Base-by-base conservation (phyloP, 23 tunicate species). In the Oikopleura dioica region DNA sequence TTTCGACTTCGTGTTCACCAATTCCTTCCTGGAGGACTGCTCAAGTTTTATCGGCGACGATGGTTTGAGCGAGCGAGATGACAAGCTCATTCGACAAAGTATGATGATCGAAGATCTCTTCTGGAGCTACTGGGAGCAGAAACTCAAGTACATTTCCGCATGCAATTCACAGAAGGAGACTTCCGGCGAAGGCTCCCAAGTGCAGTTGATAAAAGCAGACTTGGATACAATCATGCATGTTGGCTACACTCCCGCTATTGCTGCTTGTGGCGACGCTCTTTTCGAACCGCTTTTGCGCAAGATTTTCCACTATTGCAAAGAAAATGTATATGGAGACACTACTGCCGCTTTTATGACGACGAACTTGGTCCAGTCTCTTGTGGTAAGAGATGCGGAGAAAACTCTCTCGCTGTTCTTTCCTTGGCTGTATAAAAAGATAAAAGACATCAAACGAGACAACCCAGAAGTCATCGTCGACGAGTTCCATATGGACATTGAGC, bases 341-440 rank as follows among this genome's bases (percentile, higher is more conserved):
- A 23, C 16, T 23, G 72, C 72, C 5, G 72, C 72, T 2, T 63
- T 63, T 2, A 63, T 63, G 72, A 63, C 72, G 32, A 31, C 30
- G 4, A 28, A 31, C 33, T 63, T 63, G 72, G 72, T 63, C 33
- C 72, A 63, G 72, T 63, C 72, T 2, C 72, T 63, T 23, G 72
- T 63, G 33, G 72, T 63, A 12, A 63, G 26, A 28, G 72, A 63
- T 28, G 29, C 72, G 33, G 5, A 24, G 33, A 28, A 23, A 5
- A 63, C 72, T 2, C 16, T 63, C 72, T 2, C 16, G 26, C 33
- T 63, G 26, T 63, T 63, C 33, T 63, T 63, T 28, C 72, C 72
- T 12, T 63, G 72, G 72, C 72, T 63, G 29, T 63, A 63, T 63
- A 63, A 63, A 28, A 21, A 24, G 2, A 63, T 63, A 24, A 63